Percentiles rank a stretch among this genome's conserved stretches.
Conservation (phyloP, 2,888 invertebrate species). For the Portevinia maculata region DNA sequence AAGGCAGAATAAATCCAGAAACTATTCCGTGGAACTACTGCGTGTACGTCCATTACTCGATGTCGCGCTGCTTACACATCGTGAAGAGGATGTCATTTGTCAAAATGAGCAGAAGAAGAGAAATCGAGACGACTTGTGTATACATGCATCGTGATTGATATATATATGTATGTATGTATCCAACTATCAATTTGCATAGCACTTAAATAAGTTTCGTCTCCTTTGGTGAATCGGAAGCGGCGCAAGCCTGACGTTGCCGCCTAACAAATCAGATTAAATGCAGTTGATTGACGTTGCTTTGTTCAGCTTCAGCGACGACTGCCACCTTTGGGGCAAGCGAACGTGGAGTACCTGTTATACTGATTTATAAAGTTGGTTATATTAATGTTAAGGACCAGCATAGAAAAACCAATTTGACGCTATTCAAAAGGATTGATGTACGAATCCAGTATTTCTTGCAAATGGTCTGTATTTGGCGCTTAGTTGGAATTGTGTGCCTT, state of each 20-base stretch:
- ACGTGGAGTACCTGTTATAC: not conserved
- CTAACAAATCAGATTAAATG: slow-evolving; percentile 60
- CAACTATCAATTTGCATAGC: slow-evolving; percentile 43
- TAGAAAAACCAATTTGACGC: slow-evolving; percentile 50
- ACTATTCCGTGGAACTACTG: slow-evolving; percentile 19
- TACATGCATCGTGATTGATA: slow-evolving; percentile 43
- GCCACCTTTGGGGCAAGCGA: slow-evolving; percentile 10
- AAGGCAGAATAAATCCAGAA: slow-evolving; percentile 19
- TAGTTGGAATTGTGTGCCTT: not conserved
- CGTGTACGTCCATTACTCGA: slow-evolving; percentile 63
- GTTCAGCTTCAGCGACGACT: slow-evolving; percentile 10
- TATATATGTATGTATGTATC: slow-evolving; percentile 40
- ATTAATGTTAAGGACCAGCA: not conserved
- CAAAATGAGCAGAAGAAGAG: slow-evolving; percentile 52
- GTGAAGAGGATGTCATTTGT: slow-evolving; percentile 67
- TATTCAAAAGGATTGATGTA: slow-evolving; percentile 30
- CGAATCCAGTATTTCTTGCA: not conserved
- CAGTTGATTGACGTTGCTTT: slow-evolving; percentile 55
- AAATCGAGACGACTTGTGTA: slow-evolving; percentile 42
- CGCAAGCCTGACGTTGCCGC: slow-evolving; percentile 6
- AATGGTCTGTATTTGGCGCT: not conserved
- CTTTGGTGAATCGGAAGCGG: not conserved
- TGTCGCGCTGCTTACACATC: slow-evolving; percentile 59
- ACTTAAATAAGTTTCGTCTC: slow-evolving; percentile 39
- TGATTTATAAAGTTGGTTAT: slow-evolving; percentile 58